Evolutionary conservation across 1,140 invertebrate genomes (phyloP).

Genomic region (Orius insidiosus): DNA sequence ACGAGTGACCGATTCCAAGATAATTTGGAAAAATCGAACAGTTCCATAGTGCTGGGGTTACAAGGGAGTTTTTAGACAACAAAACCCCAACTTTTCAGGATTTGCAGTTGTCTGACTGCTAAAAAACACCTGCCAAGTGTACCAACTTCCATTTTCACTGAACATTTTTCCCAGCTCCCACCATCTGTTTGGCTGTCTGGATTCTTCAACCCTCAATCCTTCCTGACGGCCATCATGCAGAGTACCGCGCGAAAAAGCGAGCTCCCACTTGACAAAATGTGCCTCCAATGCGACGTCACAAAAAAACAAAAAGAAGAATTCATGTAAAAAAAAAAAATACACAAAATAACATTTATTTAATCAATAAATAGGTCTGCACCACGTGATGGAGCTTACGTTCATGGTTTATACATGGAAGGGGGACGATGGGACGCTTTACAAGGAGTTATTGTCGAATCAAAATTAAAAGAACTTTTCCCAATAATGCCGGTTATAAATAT

Average conservation of each 20-base stretch:
- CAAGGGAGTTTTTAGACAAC: too few relatives aligned
- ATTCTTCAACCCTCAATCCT: slow-evolving; percentile 92
- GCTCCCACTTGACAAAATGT: slow-evolving; percentile 91
- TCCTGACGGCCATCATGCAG: slow-evolving; percentile 95
- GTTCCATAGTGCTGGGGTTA: too few relatives aligned
- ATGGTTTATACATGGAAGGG: slow-evolving; percentile 89
- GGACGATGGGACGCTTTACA: slow-evolving; percentile 78
- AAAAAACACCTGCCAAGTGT: too few relatives aligned
- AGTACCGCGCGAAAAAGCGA: slow-evolving; percentile 85
- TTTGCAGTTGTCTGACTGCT: too few relatives aligned
- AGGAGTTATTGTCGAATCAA: slow-evolving; percentile 76
- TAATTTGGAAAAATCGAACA: too few relatives aligned
- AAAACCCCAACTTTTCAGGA: not conserved
- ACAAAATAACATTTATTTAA: slow-evolving; percentile 7
- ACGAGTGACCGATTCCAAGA: too few relatives aligned
- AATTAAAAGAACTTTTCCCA: slow-evolving; percentile 79
- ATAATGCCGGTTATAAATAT: slow-evolving; percentile 90
- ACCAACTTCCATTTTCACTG: too few relatives aligned
- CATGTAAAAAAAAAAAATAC: slow-evolving; percentile 38
- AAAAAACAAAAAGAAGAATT: slow-evolving; percentile 93
- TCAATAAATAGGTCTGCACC: slow-evolving; percentile 59
- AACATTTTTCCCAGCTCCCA: slow-evolving; percentile 49
- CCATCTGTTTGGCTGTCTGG: slow-evolving; percentile 86
- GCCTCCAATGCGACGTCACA: slow-evolving; percentile 88
- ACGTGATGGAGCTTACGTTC: slow-evolving; percentile 79